A percentile compares a stretch with the other conserved stretches of the same genome.
Conservation (phyloP, 2,888 invertebrate species). For the Melanostoma scalare region DNA sequence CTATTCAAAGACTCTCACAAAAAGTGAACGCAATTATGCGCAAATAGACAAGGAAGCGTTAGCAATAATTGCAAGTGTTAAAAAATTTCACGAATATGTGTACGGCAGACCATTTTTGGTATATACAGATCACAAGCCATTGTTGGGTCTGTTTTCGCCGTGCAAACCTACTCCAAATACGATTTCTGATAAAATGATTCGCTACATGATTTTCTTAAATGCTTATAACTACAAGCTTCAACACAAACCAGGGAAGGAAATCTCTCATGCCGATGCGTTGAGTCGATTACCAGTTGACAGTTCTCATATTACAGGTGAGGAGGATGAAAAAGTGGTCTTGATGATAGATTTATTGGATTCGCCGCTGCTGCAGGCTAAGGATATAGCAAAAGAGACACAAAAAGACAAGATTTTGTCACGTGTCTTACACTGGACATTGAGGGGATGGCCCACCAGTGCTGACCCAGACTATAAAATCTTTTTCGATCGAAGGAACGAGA, state of each 20-base stretch:
- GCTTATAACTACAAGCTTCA: background rate
- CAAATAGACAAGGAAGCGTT: too few species aligned
- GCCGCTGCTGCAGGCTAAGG: background rate
- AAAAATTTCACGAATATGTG: too few species aligned
- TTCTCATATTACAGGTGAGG: background rate
- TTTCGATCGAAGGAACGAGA: slow-evolving; percentile 7
- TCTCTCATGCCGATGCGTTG: background rate
- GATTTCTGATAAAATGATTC: slow-evolving; percentile 41
- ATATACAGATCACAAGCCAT: slow-evolving; percentile 39
- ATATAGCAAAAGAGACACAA: slow-evolving; percentile 1
- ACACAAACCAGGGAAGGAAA: background rate
- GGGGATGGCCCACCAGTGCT: background rate
- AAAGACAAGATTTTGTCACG: slow-evolving; percentile 19
- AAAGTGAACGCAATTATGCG: too few species aligned
- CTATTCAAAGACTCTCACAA: too few species aligned
- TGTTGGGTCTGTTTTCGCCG: slow-evolving; percentile 1
- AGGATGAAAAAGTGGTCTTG: background rate
- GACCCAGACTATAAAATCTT: slow-evolving; percentile 6
- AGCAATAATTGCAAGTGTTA: too few species aligned
- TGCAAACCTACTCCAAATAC: background rate
- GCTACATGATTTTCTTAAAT: slow-evolving; percentile 39
- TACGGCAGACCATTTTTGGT: slow-evolving; percentile 59
- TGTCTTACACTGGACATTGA: background rate
- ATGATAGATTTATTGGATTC: background rate
- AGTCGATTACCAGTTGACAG: background rate